These are phyloP conservation scores for Centrocercus urophasianus DNA, from an alignment of 2,113 vertebrate genomes.

Conservation along the genomic window DNA sequence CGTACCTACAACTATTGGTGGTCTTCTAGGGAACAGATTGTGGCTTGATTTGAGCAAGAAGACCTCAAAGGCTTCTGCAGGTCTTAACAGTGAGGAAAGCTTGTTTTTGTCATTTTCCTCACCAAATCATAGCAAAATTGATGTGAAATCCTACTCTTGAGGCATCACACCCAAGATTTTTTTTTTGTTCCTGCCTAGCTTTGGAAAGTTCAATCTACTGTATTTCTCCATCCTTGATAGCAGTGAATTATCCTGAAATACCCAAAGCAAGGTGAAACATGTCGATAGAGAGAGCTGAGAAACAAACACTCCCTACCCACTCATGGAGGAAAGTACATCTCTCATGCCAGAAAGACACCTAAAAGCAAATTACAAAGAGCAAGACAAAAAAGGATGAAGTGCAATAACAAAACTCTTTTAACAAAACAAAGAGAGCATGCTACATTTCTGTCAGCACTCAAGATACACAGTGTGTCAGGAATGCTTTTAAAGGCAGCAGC, in stretches of 20 bases:
- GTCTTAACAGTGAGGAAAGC: not conserved
- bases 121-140: not conserved
- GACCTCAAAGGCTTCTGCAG: not conserved
- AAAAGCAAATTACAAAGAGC: not conserved
- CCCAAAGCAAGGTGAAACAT: not conserved
- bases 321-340: not conserved
- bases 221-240: not conserved
- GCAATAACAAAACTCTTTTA: not conserved
- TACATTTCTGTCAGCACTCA: not conserved
- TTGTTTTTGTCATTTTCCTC: not conserved
- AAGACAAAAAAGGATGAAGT: not conserved
- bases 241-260: not conserved
- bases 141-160: not conserved
- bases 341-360: not conserved
- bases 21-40: not conserved
- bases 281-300: not conserved
- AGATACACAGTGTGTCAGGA: not conserved
- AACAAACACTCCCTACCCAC: not conserved
- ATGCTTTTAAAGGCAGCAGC: not conserved
- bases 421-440: not conserved
- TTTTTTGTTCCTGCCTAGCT: not conserved
- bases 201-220: not conserved
- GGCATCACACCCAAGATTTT: not conserved
- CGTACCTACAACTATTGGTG: not conserved
- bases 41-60: not conserved